A percentile compares a stretch with the other conserved stretches of the same genome.
Conservation (phyloP, 1,140 invertebrate genomes). For the Holcopasites calliopsidis region DNA sequence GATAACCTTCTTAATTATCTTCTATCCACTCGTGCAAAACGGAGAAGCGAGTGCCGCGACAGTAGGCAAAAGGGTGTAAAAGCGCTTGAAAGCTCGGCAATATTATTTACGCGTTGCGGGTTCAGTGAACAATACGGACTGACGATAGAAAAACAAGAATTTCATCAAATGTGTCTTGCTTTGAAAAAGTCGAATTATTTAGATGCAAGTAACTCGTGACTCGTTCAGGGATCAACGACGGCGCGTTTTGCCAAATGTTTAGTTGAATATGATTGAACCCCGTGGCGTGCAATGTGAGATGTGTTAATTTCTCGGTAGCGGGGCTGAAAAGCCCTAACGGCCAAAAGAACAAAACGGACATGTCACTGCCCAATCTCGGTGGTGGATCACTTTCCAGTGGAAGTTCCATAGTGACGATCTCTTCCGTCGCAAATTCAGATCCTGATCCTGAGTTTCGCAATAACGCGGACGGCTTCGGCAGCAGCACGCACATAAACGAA, state of each 20-base stretch:
- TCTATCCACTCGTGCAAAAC: background rate
- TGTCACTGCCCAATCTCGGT: slow-evolving; percentile 23
- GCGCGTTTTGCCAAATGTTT: background rate
- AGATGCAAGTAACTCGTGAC: background rate
- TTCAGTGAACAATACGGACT: too few relatives aligned
- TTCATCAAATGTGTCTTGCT: background rate
- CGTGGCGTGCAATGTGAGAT: slow-evolving; percentile 35
- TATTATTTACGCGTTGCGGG: background rate
- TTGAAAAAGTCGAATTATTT: too few relatives aligned
- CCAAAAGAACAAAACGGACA: slow-evolving; percentile 44
- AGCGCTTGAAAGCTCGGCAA: background rate
- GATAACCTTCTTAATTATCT: slow-evolving; percentile 1
- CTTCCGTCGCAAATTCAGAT: slow-evolving; percentile 68
- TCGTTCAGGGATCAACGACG: background rate
- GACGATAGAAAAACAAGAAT: background rate
- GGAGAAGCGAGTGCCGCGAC: background rate
- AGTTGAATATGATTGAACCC: background rate
- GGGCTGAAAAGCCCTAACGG: slow-evolving; percentile 60
- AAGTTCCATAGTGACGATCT: slow-evolving; percentile 73
- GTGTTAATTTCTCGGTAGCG: slow-evolving; percentile 56
- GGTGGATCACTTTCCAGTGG: slow-evolving; percentile 74
- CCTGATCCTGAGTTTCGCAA: slow-evolving; percentile 66
- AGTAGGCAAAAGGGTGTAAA: background rate
- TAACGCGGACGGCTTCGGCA: slow-evolving; percentile 38
- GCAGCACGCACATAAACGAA: slow-evolving; percentile 81